Base-by-base conservation (phyloP, 2,888 invertebrate species). In the Catocala sponsa region DNA sequence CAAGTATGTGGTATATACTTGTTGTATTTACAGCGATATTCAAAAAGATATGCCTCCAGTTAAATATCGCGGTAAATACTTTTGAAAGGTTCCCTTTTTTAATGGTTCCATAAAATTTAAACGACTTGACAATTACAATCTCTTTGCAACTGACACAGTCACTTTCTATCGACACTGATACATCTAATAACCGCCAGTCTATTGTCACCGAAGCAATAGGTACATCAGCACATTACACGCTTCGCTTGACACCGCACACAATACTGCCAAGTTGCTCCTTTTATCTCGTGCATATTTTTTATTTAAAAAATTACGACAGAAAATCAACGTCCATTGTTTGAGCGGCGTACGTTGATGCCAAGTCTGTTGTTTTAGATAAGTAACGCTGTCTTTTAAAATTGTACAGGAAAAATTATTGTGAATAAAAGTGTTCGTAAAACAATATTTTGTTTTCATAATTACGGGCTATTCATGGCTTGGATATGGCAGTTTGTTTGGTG, bases 231-330 rank as follows among this genome's bases (percentile, higher is more conserved):
- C 65, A 76, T 76, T 78, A 78, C 35, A 66, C 74, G 76, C 55
- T 71, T 65, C 64, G 76, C 74, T 72, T 76, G 74, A 78, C 78
- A 76, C 74, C 59, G 76, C 55, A 60, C 58, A 76, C 72, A 78
- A 78, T 76, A 49, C 57, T 56, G 53, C 49, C 57, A 48, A 63
- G 51, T 66, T 71, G 63, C 51, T 75, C 64, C 55, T 63, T 67
- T 65, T 71, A 63, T 64, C 32, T 52, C 44, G 41, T 35, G 10
- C 35, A 12, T n/a, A 59, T 63, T 67, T n/a, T 76, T 68, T 63
- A 64, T 65, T 70, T 55, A 60, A 72, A 75, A 76, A 75, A 53
- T 68, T 74, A 74, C 58, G 6, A 50, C 35, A 49, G 68, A 62
- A 25, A 12, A 64, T 65, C 58, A 71, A 58, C 75, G 25, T 9